Conservation (phyloP, 2,113 vertebrate genomes). For the Syngnathus scovelli region DNA sequence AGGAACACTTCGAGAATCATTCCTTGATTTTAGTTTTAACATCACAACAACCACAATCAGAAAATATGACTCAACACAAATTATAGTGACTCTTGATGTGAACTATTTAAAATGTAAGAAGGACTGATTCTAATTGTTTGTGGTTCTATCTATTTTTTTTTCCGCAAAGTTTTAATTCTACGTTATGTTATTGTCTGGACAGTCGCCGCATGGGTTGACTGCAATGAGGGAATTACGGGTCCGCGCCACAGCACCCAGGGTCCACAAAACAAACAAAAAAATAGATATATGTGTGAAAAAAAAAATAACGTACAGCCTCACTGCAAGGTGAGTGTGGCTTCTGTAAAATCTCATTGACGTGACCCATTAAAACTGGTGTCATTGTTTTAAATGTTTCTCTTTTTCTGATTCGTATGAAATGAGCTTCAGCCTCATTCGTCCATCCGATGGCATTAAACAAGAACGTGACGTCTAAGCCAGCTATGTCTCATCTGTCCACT, state of each 20-base stretch:
- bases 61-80: constrained; percentile 42
- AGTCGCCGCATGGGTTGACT: constrained; percentile 29
- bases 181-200: constrained; percentile 52
- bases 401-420: neutral
- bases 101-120: constrained; percentile 58
- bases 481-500: neutral
- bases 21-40: neutral
- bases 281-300: neutral
- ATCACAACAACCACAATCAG: constrained; percentile 42
- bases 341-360: constrained; percentile 57
- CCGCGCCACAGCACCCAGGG: constrained; percentile 26
- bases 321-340: constrained; percentile 58
- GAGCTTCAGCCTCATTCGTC: constrained; percentile 24
- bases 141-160: constrained; percentile 66
- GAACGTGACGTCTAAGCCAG: neutral
- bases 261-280: neutral
- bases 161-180: constrained; percentile 51
- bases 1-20: neutral
- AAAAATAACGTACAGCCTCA: constrained; percentile 29
- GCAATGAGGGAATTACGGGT: constrained; percentile 17
- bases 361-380: constrained; percentile 68
- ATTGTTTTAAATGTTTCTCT: constrained; percentile 42
- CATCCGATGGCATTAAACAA: constrained; percentile 34
- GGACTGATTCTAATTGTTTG: constrained; percentile 59
- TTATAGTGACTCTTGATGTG: constrained; percentile 53